Percentiles rank a stretch among this genome's conserved stretches.
These are phyloP conservation scores for Merodon equestris DNA, from an alignment of 2,888 invertebrate species.

Conservation along the genomic window DNA sequence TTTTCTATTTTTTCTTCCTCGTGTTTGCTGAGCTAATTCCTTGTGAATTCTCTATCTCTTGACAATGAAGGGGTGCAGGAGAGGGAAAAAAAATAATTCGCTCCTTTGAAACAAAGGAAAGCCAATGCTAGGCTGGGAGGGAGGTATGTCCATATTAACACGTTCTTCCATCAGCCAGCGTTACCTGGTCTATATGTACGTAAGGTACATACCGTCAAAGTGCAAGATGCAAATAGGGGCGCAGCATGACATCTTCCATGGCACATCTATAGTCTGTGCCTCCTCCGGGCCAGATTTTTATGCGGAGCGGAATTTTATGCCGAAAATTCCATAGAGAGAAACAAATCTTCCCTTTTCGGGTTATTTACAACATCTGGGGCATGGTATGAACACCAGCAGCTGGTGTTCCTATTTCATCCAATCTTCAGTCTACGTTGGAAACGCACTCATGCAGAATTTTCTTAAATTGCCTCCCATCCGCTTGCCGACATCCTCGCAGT, in stretches of 20 bases:
- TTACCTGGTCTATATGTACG: constrained; percentile 14
- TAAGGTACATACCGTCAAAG: constrained; percentile 7
- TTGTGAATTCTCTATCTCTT: too few relatives aligned
- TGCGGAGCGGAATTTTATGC: constrained; percentile 26
- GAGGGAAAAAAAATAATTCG: constrained; percentile 10
- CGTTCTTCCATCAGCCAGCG: constrained; percentile 25
- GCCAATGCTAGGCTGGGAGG: neutral
- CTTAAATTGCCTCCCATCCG: neutral
- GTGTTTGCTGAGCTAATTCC: constrained; percentile 36
- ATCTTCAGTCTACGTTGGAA: too few relatives aligned
- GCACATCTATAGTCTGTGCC: neutral
- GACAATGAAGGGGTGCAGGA: constrained; percentile 17
- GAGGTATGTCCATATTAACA: constrained; percentile 41
- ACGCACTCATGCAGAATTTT: constrained; percentile 37
- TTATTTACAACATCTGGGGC: constrained; percentile 32
- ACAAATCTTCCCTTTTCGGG: constrained; percentile 11
- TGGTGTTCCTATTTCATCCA: neutral
- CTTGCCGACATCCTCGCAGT: neutral
- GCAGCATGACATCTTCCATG: too few relatives aligned
- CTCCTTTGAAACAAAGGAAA: constrained; percentile 29
- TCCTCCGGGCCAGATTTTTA: constrained; percentile 26
- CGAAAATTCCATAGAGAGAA: constrained; percentile 25
- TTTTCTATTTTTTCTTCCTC: constrained; percentile 19
- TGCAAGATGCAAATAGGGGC: constrained; percentile 37
- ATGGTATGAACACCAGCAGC: constrained; percentile 6